Evolutionary conservation across 2,113 vertebrate species (phyloP).

Genomic region (Diadophis punctatus): DNA sequence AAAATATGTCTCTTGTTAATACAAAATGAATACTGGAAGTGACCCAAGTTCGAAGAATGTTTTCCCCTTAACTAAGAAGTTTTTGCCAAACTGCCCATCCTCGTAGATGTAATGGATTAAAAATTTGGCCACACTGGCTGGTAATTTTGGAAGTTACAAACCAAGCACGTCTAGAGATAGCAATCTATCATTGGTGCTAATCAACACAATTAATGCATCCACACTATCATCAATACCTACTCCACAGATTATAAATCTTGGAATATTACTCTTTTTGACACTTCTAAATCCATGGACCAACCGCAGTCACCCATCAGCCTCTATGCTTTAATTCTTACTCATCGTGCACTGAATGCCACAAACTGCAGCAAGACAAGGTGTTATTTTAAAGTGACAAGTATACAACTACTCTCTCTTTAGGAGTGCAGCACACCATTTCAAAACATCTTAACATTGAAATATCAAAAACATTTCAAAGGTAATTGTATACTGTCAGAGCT

Average conservation of each 20-base stretch:
- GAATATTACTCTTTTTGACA: background rate
- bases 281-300: background rate
- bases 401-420: background rate
- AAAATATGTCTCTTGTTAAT: background rate
- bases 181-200: background rate
- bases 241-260: background rate
- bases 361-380: background rate
- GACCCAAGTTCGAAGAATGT: background rate
- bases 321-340: background rate
- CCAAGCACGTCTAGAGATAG: background rate
- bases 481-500: background rate
- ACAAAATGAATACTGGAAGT: background rate
- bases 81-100: background rate
- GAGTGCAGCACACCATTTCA: background rate
- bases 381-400: background rate
- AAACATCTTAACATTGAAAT: slow-evolving; percentile 1
- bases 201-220: background rate
- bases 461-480: background rate
- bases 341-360: background rate
- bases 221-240: background rate
- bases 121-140: background rate
- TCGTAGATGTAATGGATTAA: background rate
- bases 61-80: background rate
- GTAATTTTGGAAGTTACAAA: background rate
- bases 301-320: background rate